Base-by-base conservation (phyloP, 2,113 vertebrate species). In the Thryonomys swinderianus region DNA sequence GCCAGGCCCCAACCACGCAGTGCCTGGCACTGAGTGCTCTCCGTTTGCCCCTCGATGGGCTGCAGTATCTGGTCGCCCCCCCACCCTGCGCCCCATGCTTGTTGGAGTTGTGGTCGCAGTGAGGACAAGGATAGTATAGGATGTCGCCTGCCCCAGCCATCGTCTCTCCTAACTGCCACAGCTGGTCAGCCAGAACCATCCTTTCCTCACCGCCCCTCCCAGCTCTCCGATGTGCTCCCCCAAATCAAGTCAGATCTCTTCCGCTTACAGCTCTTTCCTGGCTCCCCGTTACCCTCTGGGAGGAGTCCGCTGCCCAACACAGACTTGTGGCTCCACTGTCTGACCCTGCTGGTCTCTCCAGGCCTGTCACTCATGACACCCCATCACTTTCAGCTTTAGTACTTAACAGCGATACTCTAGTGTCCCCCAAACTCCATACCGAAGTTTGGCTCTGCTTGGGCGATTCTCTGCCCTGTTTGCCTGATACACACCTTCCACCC, bases 1-100 rank as follows among this genome's bases (percentile, higher is more conserved):
- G 99, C 51, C 89, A 25, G 0, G 97, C 80, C 42, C 98, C 99
- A 0, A 99, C 99, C 99, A 99, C 99, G 97, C 98, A 98, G 32
- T 99, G 98, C 57, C 99, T 99, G 32, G 99, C 98, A 57, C 99
- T 99, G 59, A 99, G 92, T 0, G 98, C 99, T 93, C 97, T 99
- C 99, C 97, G 99, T 99, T 97, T 99, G 99, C 89, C 99, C 99
- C 98, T 99, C 99, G 90, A 99, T 99, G 93, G 99, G 99, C 84
- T 99, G 98, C 32, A 99, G 97, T 78, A 99, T 99, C 37, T 0
- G 98, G 95, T 99, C 98, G 14, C 99, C 99, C 99, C 7, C 99
- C 98, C 99, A 99, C 23, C 99, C 99, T n/a, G n/a, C 0, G 99
- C 92, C 18, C 98, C 98, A 0, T 97, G 99, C 98, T 99, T 99